Evolutionary conservation across 2,888 invertebrate species (phyloP), one percentile per base, ranked within the genome.

Genomic region (Ligdia adustata): DNA sequence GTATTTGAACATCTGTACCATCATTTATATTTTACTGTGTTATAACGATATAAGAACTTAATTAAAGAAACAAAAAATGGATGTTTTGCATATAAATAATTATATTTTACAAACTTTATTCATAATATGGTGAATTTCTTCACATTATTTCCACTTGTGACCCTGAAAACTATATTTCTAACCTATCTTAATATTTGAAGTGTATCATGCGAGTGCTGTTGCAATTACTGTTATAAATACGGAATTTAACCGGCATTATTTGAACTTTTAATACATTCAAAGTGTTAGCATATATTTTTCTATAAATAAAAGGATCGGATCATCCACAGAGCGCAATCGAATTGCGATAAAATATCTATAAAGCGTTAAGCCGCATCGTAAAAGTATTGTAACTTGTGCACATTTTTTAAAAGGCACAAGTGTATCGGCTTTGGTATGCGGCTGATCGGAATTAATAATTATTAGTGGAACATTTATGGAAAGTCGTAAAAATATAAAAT

Each of bases 281-380:
- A 72, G 69, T 73, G 73, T 73, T 75, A 70, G 70, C 72, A 75
- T 77, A 75, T 80, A 83, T 80, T 82, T 82, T 69, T 78, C 86
- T 89, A 89, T 83, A 85, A 76, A 83, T 86, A 86, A 79, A 75
- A 74, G 72, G 65, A 67, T 75, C 73, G 72, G 70, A 83, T 85
- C 86, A 84, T 86, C 87, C 83, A 75, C 74, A 66, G 64, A 72
- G 60, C 70, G 83, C 83, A 84, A 89, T 89, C 83, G 85, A 64
- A 80, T 82, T 79, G 56, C 66, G 73, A 85, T 90, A 88, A 88
- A 89, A 87, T 81, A 63, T 67, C 80, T 77, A 81, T 90, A 88
- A 88, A 48, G 6, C 18, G 28, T 38, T 37, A 39, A 53, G 86
- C 71, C 72, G 54, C 72, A 66, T 87, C 89, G 85, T 90, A 88